phyloP scores from a whole-genome alignment of 2,113 vertebrate genomes.

The Danio rerio region DNA sequence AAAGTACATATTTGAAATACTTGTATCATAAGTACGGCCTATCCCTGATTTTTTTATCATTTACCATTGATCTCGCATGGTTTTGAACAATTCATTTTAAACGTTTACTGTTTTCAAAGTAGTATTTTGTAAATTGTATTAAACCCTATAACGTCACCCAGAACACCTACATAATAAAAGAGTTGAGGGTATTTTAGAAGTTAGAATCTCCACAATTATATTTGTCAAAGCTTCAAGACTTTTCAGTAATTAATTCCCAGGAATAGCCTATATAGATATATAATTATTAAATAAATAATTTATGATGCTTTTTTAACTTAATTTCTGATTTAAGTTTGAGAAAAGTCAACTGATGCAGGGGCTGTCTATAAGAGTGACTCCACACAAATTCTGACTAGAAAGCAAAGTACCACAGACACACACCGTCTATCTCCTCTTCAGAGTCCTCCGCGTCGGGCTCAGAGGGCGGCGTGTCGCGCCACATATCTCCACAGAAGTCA shows the following conservation, averaged over 20 bases:
- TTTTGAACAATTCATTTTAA: background rate
- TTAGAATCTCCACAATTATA: no score
- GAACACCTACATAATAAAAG: background rate
- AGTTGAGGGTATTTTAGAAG: background rate
- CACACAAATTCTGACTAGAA: background rate
- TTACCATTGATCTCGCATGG: background rate
- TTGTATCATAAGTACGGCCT: no score
- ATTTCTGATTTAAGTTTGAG: no score
- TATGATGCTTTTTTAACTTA: no score
- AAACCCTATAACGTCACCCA: background rate
- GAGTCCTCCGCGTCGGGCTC: conserved; percentile 35
- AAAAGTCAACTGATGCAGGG: no score
- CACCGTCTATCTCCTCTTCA: conserved; percentile 41
- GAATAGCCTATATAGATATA: no score
- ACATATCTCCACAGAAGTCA: conserved; percentile 68
- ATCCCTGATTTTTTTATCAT: no score
- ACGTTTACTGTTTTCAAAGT: background rate
- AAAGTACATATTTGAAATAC: no score
- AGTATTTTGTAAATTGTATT: background rate
- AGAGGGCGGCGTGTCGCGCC: conserved; percentile 64
- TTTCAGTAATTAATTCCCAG: no score
- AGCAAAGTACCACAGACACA: background rate
- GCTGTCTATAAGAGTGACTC: background rate
- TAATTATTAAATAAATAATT: no score
- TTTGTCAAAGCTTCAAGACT: no score